Base-by-base conservation (phyloP, 2,888 invertebrate species). In the Theodoxus fluviatilis region DNA sequence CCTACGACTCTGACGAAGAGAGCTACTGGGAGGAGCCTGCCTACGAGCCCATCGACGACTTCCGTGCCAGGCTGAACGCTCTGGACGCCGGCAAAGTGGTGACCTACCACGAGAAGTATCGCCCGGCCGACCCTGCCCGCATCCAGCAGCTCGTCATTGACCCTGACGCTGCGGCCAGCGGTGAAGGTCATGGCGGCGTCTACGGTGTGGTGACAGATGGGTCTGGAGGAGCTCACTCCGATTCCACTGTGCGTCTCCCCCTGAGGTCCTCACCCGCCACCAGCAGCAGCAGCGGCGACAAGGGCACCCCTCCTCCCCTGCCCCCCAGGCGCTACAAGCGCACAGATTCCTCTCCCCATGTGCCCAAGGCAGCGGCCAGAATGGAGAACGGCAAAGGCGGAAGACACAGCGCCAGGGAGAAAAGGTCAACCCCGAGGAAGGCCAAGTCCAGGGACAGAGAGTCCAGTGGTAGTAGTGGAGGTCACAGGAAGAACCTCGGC, bases 11-110 rank as follows among this genome's bases (percentile, higher is more conserved):
- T 72, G 86, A 88, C 69, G 83, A 84, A 71, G 81, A 85, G 68
- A 80, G 83, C 35, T 83, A 80, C 72, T 85, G 83, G 79, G 85
- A 85, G 69, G 85, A 86, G 74, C 86, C 85, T 7, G 83, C 84
- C 22, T 84, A 84, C 73, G 83, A 83, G 73, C 80, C 81, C 6
- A 71, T 84, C 63, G 81, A 81, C 71, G 79, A 81, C 47, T 82
- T 83, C 61, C 76, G 80, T 66, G 78, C 81, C 6, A 74, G 83
- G 2, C 71, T 83, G 12, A 72, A 74, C 31, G 78, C 80, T 64
- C 63, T 83, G 3, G 80, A 82, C 7, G 74, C 74, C 22, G 81
- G 82, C 12, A 75, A 81, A 68, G 70, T 78, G 4, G 80, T 79
- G 25, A 73, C 73, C 63, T 76, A 76, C 57, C 79, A 78, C 57